Evolutionary conservation across 2,113 vertebrate species (phyloP).

Genomic region (Lutjanus erythropterus): DNA sequence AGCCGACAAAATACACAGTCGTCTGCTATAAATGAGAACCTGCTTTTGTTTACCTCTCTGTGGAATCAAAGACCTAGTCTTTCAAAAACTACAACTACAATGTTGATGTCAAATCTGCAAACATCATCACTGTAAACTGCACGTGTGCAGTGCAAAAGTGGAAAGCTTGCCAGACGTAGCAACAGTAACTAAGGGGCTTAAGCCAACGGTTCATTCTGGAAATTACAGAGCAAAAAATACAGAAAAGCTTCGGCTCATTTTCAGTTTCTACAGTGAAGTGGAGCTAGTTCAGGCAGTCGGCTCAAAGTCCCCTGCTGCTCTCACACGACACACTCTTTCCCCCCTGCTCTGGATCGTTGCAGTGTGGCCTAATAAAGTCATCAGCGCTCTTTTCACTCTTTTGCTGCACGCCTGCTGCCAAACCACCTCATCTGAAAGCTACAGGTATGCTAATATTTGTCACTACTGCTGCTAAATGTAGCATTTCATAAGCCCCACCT

Average conservation of each 20-base stretch:
- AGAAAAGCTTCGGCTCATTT: neutral
- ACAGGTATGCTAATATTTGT: neutral
- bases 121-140: too few relatives aligned
- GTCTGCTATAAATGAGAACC: too few relatives aligned
- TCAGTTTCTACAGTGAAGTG: neutral
- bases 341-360: neutral
- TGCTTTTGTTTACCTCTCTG: too few relatives aligned
- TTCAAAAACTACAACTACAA: too few relatives aligned
- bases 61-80: too few relatives aligned
- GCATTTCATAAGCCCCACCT: conserved; percentile 10
- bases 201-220: too few relatives aligned
- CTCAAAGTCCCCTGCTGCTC: neutral
- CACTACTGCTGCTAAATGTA: neutral
- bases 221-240: neutral
- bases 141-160: too few relatives aligned
- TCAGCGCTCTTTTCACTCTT: neutral
- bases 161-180: too few relatives aligned
- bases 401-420: neutral
- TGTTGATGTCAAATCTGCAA: too few relatives aligned
- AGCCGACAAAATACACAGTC: too few relatives aligned
- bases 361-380: neutral
- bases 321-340: neutral
- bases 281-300: neutral
- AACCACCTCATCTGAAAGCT: neutral
- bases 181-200: too few relatives aligned